Evolutionary conservation across 2,113 vertebrate genomes (phyloP), one percentile per base, ranked within the genome.

Genomic region (Bothrops jararaca): DNA sequence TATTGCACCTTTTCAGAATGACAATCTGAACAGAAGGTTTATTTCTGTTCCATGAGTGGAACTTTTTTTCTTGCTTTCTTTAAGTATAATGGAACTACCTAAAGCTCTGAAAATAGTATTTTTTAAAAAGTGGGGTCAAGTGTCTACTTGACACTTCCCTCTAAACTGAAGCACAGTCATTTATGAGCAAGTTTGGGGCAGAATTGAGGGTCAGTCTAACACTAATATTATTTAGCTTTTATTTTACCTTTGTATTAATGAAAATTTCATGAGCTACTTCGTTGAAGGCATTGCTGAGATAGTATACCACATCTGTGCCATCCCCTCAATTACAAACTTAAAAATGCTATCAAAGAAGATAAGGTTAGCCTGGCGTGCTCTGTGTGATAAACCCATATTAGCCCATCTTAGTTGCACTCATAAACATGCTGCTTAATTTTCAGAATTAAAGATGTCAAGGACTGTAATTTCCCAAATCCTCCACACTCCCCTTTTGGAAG

Each of bases 1-100:
- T 95, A 39, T 74, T 56, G 39, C 69, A 94, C 89, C 92, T 93
- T 89, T 88, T 48, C 90, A 86, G 74, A 85, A 34, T 48, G 53
- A 54, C 58, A 85, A 34, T 50, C 23, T 54, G 85, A 23, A 85
- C 56, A 53, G 29, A 85, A 8, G 18, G 34, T 11, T 20, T 52
- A 56, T n/a, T 60, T 42, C 20, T 86, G 13, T 48, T 39, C 42
- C 4, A 29, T 24, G 13, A 39, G 3, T 24, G 1, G 45, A 34
- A 39, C 29, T 18, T 15, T 57, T 42, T 91, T 91, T 50, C 80
- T 91, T 86, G 85, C 20, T 57, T 48, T 39, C 29, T 88, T 34
- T 26, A 87, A 80, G 8, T 18, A 20, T 13, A 85, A 42, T 89
- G 88, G 12, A 22, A 48, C 50, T 50, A 42, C 24, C 86, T 4